phyloP scores from a whole-genome alignment of 2,797 vertebrate genomes.

The Coilia nasus region DNA sequence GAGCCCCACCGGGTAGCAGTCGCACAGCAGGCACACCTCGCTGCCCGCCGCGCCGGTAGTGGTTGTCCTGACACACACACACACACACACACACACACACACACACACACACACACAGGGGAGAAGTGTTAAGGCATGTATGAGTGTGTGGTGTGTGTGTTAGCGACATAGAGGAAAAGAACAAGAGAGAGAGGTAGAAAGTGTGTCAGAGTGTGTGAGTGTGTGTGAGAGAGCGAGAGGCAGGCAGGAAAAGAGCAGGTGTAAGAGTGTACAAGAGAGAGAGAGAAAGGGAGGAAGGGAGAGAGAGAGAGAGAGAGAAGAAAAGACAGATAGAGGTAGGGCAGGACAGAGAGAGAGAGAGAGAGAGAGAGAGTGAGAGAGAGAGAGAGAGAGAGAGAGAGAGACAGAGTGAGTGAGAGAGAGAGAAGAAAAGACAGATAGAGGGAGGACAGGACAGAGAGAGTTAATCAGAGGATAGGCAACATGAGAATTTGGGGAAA shows the following conservation, averaged over 20 bases:
- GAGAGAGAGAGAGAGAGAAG: background rate
- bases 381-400: background rate
- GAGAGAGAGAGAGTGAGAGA: background rate
- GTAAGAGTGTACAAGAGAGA: background rate
- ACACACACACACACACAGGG: constrained; percentile 27
- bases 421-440: background rate
- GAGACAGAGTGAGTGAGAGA: background rate
- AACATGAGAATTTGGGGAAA: too few relatives aligned
- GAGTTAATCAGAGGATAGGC: too few relatives aligned
- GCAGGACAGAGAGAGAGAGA: background rate
- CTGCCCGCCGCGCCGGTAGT: constrained; percentile 81
- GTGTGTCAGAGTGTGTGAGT: background rate
- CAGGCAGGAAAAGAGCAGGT: background rate
- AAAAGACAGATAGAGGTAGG: background rate
- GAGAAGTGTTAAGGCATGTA: too few relatives aligned
- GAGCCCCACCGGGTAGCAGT: constrained; percentile 94
- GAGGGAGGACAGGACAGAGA: background rate
- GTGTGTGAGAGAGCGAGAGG: background rate
- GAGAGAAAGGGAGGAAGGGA: background rate
- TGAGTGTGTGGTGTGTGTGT: too few relatives aligned
- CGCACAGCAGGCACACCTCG: constrained; percentile 84
- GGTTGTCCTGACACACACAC: constrained; percentile 83
- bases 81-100: constrained; percentile 36
- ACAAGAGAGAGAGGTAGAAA: background rate
- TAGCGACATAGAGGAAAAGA: background rate